phyloP scores from a whole-genome alignment of 2,888 invertebrate genomes.

The Panzeria rudis region DNA sequence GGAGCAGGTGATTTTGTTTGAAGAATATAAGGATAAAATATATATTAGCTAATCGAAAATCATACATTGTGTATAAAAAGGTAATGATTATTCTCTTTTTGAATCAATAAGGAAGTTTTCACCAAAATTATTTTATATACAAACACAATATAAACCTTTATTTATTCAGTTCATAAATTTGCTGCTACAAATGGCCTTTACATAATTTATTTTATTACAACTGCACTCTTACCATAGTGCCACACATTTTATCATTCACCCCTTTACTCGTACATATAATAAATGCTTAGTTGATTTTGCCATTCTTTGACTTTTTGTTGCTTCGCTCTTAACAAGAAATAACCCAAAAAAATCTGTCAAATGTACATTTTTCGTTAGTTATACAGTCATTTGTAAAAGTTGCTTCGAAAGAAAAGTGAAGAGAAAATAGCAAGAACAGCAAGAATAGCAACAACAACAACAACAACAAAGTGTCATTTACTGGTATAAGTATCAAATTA shows the following conservation, averaged over 20 bases:
- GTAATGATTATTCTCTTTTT: neutral
- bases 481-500: slow-evolving; percentile 80
- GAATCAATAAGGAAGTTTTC: neutral
- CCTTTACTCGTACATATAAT: slow-evolving; percentile 57
- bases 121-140: neutral
- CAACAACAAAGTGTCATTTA: slow-evolving; percentile 73
- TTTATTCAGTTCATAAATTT: slow-evolving; percentile 54
- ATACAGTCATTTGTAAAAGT: slow-evolving; percentile 41
- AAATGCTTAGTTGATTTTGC: neutral
- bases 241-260: slow-evolving; percentile 39
- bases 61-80: neutral
- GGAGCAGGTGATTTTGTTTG: too few relatives aligned
- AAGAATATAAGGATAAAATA: too few relatives aligned
- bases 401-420: slow-evolving; percentile 75
- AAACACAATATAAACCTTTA: neutral
- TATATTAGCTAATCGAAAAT: neutral
- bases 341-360: slow-evolving; percentile 32
- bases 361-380: slow-evolving; percentile 27
- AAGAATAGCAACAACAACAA: slow-evolving; percentile 74
- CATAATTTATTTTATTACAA: slow-evolving; percentile 35
- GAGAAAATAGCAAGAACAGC: neutral
- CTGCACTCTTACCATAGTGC: neutral
- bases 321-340: slow-evolving; percentile 10
- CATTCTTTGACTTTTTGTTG: neutral
- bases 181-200: slow-evolving; percentile 33